Evolutionary conservation across 2,888 invertebrate genomes (phyloP).

Genomic region (Andrena marginata): DNA sequence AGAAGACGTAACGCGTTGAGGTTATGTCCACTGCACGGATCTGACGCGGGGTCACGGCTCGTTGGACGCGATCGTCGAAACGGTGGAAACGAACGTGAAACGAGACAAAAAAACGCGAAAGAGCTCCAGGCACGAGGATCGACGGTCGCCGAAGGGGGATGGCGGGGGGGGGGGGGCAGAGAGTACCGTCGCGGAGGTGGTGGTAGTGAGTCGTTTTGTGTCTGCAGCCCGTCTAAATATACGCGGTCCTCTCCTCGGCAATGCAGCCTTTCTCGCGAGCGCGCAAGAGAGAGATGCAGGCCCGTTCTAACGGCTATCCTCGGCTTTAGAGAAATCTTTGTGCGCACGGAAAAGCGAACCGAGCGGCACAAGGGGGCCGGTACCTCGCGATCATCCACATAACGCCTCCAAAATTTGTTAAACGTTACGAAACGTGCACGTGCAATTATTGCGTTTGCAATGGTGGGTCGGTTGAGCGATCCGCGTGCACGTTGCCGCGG

Average conservation of each 20-base stretch:
- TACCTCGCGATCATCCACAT: neutral
- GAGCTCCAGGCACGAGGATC: slow-evolving; percentile 18
- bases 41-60: slow-evolving; percentile 3
- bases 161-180: slow-evolving; percentile 5
- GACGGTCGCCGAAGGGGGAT: slow-evolving; percentile 23
- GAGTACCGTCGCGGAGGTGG: slow-evolving; percentile 70
- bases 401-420: neutral
- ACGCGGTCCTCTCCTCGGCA: slow-evolving; percentile 70
- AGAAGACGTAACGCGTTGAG: neutral
- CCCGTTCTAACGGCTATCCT: slow-evolving; percentile 37
- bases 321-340: slow-evolving; percentile 53
- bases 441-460: slow-evolving; percentile 13
- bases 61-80: slow-evolving; percentile 28
- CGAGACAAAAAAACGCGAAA: slow-evolving; percentile 27
- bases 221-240: slow-evolving; percentile 81
- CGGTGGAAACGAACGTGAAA: slow-evolving; percentile 10
- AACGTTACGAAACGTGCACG: neutral
- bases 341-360: slow-evolving; percentile 8
- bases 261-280: slow-evolving; percentile 66
- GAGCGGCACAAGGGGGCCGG: neutral
- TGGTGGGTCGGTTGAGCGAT: slow-evolving; percentile 2
- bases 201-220: slow-evolving; percentile 82
- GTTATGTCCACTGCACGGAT: slow-evolving; percentile 3
- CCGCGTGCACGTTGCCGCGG: slow-evolving; percentile 20
- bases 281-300: slow-evolving; percentile 22